phyloP scores from a whole-genome alignment of 2,113 vertebrate species.

The Clarias batrachus region DNA sequence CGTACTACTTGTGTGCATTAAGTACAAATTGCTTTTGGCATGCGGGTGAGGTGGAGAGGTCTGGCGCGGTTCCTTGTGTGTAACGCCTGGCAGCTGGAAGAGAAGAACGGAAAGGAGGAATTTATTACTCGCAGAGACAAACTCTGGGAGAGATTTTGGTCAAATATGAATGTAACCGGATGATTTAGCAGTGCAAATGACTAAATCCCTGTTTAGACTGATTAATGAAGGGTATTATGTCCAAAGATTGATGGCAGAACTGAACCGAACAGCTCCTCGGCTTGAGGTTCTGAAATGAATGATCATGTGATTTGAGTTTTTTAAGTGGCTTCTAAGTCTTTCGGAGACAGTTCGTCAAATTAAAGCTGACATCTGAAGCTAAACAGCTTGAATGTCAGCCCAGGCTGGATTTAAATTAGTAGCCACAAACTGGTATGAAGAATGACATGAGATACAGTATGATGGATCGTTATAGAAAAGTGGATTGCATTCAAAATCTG shows the following conservation, averaged over 20 bases:
- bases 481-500: background rate
- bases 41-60: constrained; percentile 15
- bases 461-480: background rate
- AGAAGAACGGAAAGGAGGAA: constrained; percentile 24
- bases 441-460: background rate
- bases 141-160: background rate
- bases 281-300: constrained; percentile 12
- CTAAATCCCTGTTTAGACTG: constrained; percentile 20
- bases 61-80: constrained; percentile 14
- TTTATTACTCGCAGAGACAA: constrained; percentile 11
- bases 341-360: background rate
- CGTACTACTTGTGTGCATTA: constrained; percentile 35
- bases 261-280: background rate
- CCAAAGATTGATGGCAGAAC: constrained; percentile 14
- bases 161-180: constrained; percentile 7
- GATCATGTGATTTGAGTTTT: constrained; percentile 16
- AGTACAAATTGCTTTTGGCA: constrained; percentile 42
- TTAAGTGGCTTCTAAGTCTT: constrained; percentile 14
- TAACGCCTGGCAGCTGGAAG: constrained; percentile 23
- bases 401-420: background rate
- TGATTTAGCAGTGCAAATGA: constrained; percentile 13
- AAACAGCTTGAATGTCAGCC: constrained; percentile 10
- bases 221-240: constrained; percentile 26
- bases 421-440: background rate
- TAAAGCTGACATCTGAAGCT: background rate